Percentiles rank a stretch among this genome's conserved stretches.
These are phyloP conservation scores for Poecilia latipinna DNA, from an alignment of 2,113 vertebrate genomes.

Conservation along the genomic window DNA sequence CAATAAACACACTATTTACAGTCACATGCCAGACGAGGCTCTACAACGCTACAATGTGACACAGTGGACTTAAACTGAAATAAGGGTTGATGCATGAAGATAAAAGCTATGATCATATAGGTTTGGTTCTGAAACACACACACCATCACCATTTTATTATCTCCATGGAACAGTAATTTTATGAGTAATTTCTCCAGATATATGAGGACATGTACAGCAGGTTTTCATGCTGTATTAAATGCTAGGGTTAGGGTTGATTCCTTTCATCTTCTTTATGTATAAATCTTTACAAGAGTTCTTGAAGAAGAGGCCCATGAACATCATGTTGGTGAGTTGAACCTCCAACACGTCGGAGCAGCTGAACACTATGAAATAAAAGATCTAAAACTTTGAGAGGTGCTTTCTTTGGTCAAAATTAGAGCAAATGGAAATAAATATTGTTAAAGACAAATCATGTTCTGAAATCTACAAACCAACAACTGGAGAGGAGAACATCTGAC, in stretches of 20 bases:
- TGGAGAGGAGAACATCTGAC: not conserved
- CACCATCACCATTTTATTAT: constrained; percentile 10
- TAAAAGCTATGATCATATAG: constrained; percentile 63
- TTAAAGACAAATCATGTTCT: constrained; percentile 50
- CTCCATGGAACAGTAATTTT: constrained; percentile 38
- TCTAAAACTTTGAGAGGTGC: constrained; percentile 75
- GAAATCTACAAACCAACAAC: constrained; percentile 15
- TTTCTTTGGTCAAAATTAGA: constrained; percentile 96
- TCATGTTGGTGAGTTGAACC: not conserved
- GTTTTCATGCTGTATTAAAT: constrained; percentile 77
- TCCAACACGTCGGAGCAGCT: constrained; percentile 67
- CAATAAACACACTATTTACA: constrained; percentile 35
- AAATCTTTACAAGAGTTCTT: constrained; percentile 76
- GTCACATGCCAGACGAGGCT: constrained; percentile 38
- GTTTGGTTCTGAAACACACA: constrained; percentile 30
- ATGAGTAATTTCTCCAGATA: constrained; percentile 39
- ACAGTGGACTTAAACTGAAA: constrained; percentile 23
- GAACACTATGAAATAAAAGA: constrained; percentile 4
- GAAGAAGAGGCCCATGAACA: constrained; percentile 81
- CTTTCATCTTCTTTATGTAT: constrained; percentile 76
- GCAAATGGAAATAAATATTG: constrained; percentile 53
- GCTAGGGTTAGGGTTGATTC: constrained; percentile 33
- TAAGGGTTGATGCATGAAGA: constrained; percentile 49
- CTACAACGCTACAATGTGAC: constrained; percentile 15
- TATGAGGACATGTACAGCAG: constrained; percentile 65